Conservation (phyloP, 1,140 invertebrate genomes). For the Leptinotarsa undecemlineata region DNA sequence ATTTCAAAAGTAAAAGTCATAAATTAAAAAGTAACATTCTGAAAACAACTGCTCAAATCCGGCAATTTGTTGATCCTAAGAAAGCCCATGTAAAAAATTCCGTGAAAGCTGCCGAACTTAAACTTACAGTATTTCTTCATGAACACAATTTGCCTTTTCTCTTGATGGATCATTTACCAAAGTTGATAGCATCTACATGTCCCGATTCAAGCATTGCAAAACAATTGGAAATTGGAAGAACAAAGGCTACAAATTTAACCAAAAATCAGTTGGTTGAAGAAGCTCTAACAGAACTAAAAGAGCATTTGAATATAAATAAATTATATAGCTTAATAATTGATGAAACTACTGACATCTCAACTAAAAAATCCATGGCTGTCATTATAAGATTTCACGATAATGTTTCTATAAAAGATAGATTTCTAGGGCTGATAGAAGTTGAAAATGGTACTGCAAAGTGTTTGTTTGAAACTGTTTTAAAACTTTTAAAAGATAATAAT, state of each 20-base stretch:
- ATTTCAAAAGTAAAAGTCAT: conserved; percentile 6
- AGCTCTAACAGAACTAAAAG: conserved; percentile 19
- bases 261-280: neutral
- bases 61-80: neutral
- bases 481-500: conserved; percentile 2
- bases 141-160: conserved; percentile 19
- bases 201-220: conserved; percentile 20
- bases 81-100: neutral
- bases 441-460: neutral
- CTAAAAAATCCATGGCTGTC: conserved; percentile 16
- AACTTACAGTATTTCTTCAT: conserved; percentile 10
- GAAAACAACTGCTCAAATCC: neutral
- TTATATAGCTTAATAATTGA: conserved; percentile 28
- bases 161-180: conserved; percentile 18
- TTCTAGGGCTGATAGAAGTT: conserved; percentile 20
- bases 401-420: neutral
- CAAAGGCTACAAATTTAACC: conserved; percentile 4
- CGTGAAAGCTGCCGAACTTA: conserved; percentile 13
- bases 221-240: neutral
- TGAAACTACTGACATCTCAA: conserved; percentile 27
- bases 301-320: neutral
- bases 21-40: neutral
- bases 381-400: neutral
- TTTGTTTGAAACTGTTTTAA: neutral
- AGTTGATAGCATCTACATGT: neutral